Base-by-base conservation (phyloP, 1,140 invertebrate species). In the Acromyrmex echinatior region DNA sequence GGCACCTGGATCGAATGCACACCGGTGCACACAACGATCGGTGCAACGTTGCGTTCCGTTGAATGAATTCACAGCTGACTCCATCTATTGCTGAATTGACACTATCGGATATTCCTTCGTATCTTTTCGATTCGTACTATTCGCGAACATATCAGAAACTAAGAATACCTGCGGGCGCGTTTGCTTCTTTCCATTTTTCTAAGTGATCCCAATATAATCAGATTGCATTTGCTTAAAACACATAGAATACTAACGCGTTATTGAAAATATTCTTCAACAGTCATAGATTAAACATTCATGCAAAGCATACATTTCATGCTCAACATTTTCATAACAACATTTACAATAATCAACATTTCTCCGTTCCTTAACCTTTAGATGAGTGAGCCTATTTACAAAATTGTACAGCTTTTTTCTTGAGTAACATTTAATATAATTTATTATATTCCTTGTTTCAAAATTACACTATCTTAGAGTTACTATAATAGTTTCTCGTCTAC, bases 41-140 rank as follows among this genome's bases (percentile, higher is more conserved):
- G 49, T 51, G 70, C 51, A 77, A 63, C 62, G 45, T 71, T 66
- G 76, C 77, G 39, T 78, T 56, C 65, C 63, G 65, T 88, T 86
- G 31, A 71, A 90, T 80, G 80, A 90, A 87, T 87, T 90, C 88
- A 63, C 77, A 85, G 79, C 86, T 85, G 89, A 84, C 78, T 86
- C 74, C 53, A 51, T 12, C 63, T 68, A 70, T 86, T 28, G 76
- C 82, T 89, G 81, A 73, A 68, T 73, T 51, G 62, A 77, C 86
- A 71, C 45, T 78, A 79, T 82, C 58, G 12, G 28, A 60, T 35
- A 58, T 68, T 68, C 79, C 51, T 68, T 73, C 71, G 58, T 63
- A 80, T 80, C 53, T 86, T 73, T 78, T 66, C 82, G 31, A 14
- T 58, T 86, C 21, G 60, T 45, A 49, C 51, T 53, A 6, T 39